Evolutionary conservation across 2,888 invertebrate species (phyloP), one percentile per base, ranked within the genome.

Genomic region (Coelinius sp.): DNA sequence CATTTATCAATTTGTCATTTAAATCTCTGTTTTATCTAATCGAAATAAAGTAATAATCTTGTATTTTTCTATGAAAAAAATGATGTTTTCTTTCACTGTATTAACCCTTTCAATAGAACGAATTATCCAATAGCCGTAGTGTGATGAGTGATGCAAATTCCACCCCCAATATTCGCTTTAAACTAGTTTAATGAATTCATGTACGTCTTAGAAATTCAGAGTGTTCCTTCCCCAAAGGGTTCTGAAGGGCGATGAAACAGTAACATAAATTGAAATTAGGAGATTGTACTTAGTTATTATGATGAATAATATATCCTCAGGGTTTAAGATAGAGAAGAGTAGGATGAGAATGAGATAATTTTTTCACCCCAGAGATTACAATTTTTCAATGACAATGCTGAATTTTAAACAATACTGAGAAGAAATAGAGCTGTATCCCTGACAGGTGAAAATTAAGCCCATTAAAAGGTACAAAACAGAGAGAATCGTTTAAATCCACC

Each of bases 191-290:
- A 68, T 63, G 71, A 71, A 70, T 73, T 68, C 67, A 69, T 69
- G 49, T 63, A 38, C 65, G 62, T 73, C 63, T 53, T 59, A 67
- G 25, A 67, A 49, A 69, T 38, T 31, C 49, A 27, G 49, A 64
- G 27, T 25, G 24, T 14, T 65, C 17, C 14, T 12, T 14, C 10
- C n/a, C 62, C n/a, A 17, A 24, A 38, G 41, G 56, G 64, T 68
- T 74, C 68, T 68, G 53, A 71, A 59, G 73, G 68, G 62, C 70
- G 66, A 73, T 73, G 70, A 73, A 69, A 53, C 52, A 52, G 59
- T 46, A 49, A 66, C 62, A 70, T 73, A 73, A 73, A 62, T 62
- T 73, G 52, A 63, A 73, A 73, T 73, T 70, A 73, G 66, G 53
- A 63, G 66, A 71, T 71, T 49, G 56, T 41, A 41, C 31, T 25